Evolutionary conservation across 2,113 vertebrate genomes (phyloP).

Genomic region (Pangasianodon hypophthalmus): DNA sequence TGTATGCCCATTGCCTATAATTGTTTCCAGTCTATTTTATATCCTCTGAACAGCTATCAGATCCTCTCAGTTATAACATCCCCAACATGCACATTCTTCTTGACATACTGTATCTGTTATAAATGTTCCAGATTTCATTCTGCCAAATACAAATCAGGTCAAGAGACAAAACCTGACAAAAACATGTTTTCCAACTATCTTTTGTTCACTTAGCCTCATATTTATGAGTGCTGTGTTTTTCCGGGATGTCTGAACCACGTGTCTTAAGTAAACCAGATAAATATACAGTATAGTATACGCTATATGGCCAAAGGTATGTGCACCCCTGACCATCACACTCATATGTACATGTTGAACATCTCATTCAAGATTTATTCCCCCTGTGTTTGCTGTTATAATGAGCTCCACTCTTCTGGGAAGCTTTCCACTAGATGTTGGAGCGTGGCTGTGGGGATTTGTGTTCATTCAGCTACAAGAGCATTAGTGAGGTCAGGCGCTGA

Average conservation of each 20-base stretch:
- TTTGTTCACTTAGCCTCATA: not conserved
- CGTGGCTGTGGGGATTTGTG: not conserved
- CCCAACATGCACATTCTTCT: not conserved
- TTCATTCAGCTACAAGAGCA: not conserved
- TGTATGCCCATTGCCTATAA: not conserved
- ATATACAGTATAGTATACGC: not conserved
- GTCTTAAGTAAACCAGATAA: not conserved
- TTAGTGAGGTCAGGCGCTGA: not conserved
- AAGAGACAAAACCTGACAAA: not conserved
- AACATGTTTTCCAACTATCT: not conserved
- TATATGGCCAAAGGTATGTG: not conserved
- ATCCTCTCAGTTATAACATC: not conserved
- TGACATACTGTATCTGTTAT: not conserved
- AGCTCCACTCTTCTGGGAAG: not conserved
- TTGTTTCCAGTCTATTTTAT: not conserved
- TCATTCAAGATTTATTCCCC: not conserved
- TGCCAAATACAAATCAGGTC: not conserved
- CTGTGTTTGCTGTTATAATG: not conserved
- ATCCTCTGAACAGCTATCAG: not conserved
- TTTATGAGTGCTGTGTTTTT: not conserved
- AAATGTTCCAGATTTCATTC: not conserved
- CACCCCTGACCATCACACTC: too few relatives aligned
- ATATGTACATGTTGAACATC: too few relatives aligned
- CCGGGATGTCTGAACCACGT: not conserved
- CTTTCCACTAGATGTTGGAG: not conserved